Evolutionary conservation across 2,113 vertebrate species (phyloP), one percentile per base, ranked within the genome.

Genomic region (Halichoerus grypus): DNA sequence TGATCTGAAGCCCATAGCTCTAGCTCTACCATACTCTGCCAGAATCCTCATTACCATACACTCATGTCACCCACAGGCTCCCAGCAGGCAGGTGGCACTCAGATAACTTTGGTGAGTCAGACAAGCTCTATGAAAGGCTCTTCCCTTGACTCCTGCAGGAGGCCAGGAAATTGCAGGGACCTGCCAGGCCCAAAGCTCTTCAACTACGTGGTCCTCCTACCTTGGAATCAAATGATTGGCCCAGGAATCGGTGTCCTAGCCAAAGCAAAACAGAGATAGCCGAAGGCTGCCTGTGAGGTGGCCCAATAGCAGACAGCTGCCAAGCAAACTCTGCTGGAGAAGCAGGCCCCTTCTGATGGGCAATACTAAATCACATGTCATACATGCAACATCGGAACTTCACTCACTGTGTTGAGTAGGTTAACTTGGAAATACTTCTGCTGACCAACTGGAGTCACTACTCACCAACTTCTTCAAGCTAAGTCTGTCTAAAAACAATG

Each of bases 221-320:
- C 31, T 21, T 42, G 24, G 33, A 92, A 92, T 83, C 71, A 82
- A 95, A 80, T 80, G 61, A 96, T 49, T 55, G 59, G 77, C 42
- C 46, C 28, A 63, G 24, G 33, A 97, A 85, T 72, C 86, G 74
- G 36, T 82, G 36, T 42, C 65, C 57, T 39, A 84, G 85, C 71
- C 57, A 91, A 96, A 92, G 51, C 46, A 59, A 97, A 81, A 36
- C 15, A 91, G 69, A 97, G 31, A 33, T 21, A 16, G 33, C 39
- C 79, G 89, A 72, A 59, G 18, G 26, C 42, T 81, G 8, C 59
- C 67, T 71, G 7, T 3, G 13, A 86, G 57, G 46, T 84, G 46
- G 42, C 65, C 65, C 94, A 84, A 65, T 18, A 59, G 88, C 24
- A 71, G 53, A 65, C 53, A 33, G 72, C 42, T 33, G 42, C 22